Conservation (phyloP, 1,140 invertebrate genomes). For the Heterodera carotae region DNA sequence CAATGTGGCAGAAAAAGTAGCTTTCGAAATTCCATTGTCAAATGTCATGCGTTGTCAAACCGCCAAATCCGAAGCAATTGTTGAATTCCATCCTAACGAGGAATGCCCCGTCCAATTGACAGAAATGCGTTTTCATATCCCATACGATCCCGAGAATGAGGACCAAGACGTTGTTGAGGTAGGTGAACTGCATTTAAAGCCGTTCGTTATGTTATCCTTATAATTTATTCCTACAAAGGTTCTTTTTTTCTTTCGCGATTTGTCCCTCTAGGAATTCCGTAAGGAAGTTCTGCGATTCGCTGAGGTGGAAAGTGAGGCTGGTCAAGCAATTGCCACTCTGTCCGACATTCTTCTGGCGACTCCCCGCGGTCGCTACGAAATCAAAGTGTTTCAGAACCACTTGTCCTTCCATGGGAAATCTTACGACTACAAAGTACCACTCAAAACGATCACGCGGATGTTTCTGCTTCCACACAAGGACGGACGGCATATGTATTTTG, state of each 20-base stretch:
- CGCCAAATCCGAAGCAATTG: slow-evolving; percentile 91
- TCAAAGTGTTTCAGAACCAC: slow-evolving; percentile 95
- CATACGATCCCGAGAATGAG: slow-evolving; percentile 74
- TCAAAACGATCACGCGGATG: slow-evolving; percentile 87
- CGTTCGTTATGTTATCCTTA: background rate
- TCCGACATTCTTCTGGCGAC: slow-evolving; percentile 95
- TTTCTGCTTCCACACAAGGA: slow-evolving; percentile 96
- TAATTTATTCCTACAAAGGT: slow-evolving; percentile 21
- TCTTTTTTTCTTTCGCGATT: background rate
- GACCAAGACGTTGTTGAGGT: slow-evolving; percentile 79
- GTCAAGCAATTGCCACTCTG: slow-evolving; percentile 95
- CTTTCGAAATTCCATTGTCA: slow-evolving; percentile 92
- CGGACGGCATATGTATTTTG: slow-evolving; percentile 95
- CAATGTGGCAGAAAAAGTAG: slow-evolving; percentile 78
- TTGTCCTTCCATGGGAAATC: slow-evolving; percentile 99
- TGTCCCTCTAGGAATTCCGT: slow-evolving; percentile 79
- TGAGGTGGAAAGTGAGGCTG: slow-evolving; percentile 92
- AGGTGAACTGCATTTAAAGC: slow-evolving; percentile 35
- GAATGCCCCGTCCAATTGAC: slow-evolving; percentile 92
- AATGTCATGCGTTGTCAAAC: slow-evolving; percentile 87
- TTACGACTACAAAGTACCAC: slow-evolving; percentile 98
- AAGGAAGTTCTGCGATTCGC: slow-evolving; percentile 91
- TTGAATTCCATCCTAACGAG: slow-evolving; percentile 98
- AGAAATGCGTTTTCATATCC: slow-evolving; percentile 97
- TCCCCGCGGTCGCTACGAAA: slow-evolving; percentile 97